A percentile compares a stretch with the other conserved stretches of the same genome.
Conservation (phyloP, 1,140 invertebrate species). For the Drosophila pseudoobscura region DNA sequence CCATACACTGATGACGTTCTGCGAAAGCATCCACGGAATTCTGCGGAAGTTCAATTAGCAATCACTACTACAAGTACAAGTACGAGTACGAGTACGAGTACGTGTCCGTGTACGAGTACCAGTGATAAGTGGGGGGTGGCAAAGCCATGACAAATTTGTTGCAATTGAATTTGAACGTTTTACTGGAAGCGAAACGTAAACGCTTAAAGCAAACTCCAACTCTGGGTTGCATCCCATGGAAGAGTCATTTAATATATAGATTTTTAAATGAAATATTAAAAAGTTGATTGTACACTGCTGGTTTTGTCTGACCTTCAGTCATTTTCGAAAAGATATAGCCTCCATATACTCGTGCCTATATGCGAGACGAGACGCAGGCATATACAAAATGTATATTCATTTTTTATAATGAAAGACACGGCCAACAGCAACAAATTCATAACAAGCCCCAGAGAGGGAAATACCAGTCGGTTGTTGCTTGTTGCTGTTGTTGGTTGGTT, state of each 20-base stretch:
- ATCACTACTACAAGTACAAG: constrained; percentile 5
- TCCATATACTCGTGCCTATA: constrained; percentile 37
- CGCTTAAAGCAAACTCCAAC: neutral
- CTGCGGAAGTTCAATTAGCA: constrained; percentile 66
- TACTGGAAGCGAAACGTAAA: neutral
- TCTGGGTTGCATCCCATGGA: constrained; percentile 13
- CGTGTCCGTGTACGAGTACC: too few species aligned
- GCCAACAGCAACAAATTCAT: constrained; percentile 38
- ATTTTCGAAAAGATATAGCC: constrained; percentile 70
- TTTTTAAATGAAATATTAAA: constrained; percentile 66
- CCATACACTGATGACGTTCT: constrained; percentile 32
- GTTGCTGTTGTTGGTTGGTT: constrained; percentile 35
- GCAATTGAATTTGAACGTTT: neutral
- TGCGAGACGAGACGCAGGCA: constrained; percentile 35
- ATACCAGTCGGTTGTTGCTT: constrained; percentile 33
- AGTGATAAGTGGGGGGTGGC: constrained; percentile 9
- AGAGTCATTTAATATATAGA: constrained; percentile 25
- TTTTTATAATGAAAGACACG: constrained; percentile 62
- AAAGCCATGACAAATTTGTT: neutral
- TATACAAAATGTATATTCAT: constrained; percentile 65
- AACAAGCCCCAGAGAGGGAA: constrained; percentile 45
- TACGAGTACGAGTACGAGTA: neutral
- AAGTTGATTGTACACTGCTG: constrained; percentile 74
- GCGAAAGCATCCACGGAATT: constrained; percentile 33
- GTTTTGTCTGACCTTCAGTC: constrained; percentile 74